phyloP scores from a whole-genome alignment of 2,888 invertebrate species.

The Hypolimnas misippus region DNA sequence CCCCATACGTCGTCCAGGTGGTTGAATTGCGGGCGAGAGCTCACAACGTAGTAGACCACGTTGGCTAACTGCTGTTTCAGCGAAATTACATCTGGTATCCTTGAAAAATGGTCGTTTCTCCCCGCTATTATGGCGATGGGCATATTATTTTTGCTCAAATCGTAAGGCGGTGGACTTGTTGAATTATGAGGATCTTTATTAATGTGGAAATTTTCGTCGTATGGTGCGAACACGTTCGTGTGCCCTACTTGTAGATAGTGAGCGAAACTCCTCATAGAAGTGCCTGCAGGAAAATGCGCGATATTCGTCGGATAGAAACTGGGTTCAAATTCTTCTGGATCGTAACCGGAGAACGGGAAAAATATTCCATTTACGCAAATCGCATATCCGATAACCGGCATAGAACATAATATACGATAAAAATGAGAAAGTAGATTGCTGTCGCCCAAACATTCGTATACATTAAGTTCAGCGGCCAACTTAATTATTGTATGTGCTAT shows the following conservation, averaged over 20 bases:
- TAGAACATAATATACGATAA: constrained; percentile 28
- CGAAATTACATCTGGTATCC: constrained; percentile 48
- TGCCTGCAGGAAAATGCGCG: constrained; percentile 52
- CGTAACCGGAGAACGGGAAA: constrained; percentile 38
- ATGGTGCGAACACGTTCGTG: constrained; percentile 49
- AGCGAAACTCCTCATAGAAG: constrained; percentile 51
- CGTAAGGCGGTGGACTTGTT: constrained; percentile 51
- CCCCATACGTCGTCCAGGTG: constrained; percentile 48
- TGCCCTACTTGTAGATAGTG: constrained; percentile 52
- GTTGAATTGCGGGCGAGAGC: constrained; percentile 34
- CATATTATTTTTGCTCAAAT: constrained; percentile 54
- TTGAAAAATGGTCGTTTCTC: constrained; percentile 52
- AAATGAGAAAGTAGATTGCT: constrained; percentile 1
- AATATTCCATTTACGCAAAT: constrained; percentile 33
- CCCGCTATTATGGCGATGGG: constrained; percentile 50
- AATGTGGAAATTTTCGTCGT: constrained; percentile 50
- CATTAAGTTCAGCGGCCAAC: constrained; percentile 21
- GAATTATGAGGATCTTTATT: constrained; percentile 52
- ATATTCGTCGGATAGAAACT: constrained; percentile 40
- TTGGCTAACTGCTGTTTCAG: constrained; percentile 51
- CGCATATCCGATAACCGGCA: constrained; percentile 26
- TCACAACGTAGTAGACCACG: constrained; percentile 42
- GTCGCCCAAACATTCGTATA: constrained; percentile 40
- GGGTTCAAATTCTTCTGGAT: constrained; percentile 43
- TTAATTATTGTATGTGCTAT: constrained; percentile 42